These are phyloP conservation scores for Toxostoma redivivum DNA, from an alignment of 2,113 vertebrate genomes.

Conservation along the genomic window DNA sequence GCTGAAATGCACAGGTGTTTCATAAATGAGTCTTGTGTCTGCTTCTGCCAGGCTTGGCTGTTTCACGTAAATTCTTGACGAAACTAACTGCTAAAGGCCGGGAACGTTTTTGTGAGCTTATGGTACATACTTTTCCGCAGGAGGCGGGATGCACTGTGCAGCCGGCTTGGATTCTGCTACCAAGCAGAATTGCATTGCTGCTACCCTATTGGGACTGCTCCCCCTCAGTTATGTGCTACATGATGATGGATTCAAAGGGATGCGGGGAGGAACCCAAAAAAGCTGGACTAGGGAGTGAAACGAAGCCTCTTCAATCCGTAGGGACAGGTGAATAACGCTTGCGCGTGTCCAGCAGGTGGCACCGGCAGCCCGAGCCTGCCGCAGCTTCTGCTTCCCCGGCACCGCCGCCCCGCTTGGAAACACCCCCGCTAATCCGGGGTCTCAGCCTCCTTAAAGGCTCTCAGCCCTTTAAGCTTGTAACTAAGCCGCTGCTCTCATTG, in stretches of 20 bases:
- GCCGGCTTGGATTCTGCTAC: not conserved
- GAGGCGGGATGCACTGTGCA: fast-evolving
- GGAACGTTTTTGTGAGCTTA: not conserved
- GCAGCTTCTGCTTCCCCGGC: not conserved
- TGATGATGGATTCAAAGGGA: not conserved
- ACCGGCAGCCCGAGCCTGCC: not conserved
- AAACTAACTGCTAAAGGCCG: not conserved
- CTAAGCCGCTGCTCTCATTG: not conserved
- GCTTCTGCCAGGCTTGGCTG: not conserved
- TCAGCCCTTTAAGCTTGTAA: not conserved
- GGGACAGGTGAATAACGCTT: not conserved
- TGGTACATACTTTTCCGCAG: fast-evolving
- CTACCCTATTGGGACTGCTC: not conserved
- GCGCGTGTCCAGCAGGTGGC: not conserved
- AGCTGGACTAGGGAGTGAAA: not conserved
- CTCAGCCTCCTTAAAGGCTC: not conserved
- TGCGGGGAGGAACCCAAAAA: not conserved
- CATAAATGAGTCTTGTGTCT: not conserved
- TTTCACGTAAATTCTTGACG: not conserved
- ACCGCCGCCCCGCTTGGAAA: not conserved
- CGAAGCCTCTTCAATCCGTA: not conserved
- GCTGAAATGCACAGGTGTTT: not conserved
- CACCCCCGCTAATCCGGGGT: not conserved
- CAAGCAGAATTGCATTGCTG: no score
- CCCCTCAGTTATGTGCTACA: not conserved